Base-by-base conservation (phyloP, 2,113 vertebrate genomes). In the Chaetodon trifascialis region DNA sequence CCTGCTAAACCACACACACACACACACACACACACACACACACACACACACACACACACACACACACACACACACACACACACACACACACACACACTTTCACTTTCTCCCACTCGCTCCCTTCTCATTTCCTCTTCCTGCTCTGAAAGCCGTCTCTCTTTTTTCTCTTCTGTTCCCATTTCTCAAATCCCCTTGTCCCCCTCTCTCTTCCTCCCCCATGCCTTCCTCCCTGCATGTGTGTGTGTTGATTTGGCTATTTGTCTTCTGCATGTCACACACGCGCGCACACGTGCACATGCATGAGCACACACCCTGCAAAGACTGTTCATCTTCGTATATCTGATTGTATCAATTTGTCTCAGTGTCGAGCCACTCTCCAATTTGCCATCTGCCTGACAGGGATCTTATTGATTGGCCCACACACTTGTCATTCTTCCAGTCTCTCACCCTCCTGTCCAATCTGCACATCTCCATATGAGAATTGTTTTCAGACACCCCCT, bases 331-430 rank as follows among this genome's bases (percentile, higher is more conserved):
- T 89, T 87, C 54, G 49, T 80, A 79, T 76, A 92, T 93, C 87
- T 89, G 92, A 95, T 93, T 87, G 93, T 93, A 92, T 94, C 92
- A 63, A 95, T 95, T 94, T 94, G 90, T 94, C 93, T 93, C 87
- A 79, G 83, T 91, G 93, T 92, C 89, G 93, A 52, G 79, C 79
- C 70, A 79, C 90, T 95, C 91, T 93, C 92, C 90, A 91, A 93
- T 94, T 95, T 91, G 90, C 93, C 93, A 93, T 92, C 91, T 90
- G 88, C 81, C 90, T 83, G 92, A 94, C 92, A 64, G 91, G 30
- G 75, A 82, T 82, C 71, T 91, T 92, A 94, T 94, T 91, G 94
- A 94, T 92, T 93, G 91, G 91, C 87, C 88, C 76, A 63, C 90
- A 84, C 89, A 86, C 88, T 93, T 88, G 92, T 88, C 91, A 84